These are phyloP conservation scores for Netta rufina DNA, from an alignment of 2,797 vertebrate species.

Conservation along the genomic window DNA sequence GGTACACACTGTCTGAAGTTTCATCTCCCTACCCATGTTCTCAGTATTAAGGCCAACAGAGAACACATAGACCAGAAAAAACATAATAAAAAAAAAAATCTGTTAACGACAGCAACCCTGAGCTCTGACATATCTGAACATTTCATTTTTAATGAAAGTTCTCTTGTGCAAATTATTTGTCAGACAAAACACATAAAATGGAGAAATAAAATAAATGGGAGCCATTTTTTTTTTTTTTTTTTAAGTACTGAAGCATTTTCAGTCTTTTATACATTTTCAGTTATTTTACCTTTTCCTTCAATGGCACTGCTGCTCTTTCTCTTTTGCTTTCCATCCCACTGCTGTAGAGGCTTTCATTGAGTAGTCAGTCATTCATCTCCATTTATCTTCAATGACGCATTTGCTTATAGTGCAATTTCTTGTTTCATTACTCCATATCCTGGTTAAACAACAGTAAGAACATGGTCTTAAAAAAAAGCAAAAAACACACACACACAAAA, in stretches of 20 bases:
- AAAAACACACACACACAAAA: too few species aligned
- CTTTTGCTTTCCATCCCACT: not conserved
- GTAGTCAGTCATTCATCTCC: not conserved
- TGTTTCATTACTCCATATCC: not conserved
- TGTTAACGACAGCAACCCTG: not conserved
- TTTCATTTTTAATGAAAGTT: not conserved
- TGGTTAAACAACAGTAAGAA: constrained; percentile 18
- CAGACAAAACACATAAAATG: not conserved
- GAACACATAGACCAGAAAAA: not conserved
- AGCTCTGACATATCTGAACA: not conserved
- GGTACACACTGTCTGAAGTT: not conserved
- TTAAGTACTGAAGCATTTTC: not conserved
- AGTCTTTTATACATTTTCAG: not conserved
- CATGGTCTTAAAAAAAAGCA: not conserved
- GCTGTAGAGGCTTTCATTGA: not conserved
- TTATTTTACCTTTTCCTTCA: constrained; percentile 31
- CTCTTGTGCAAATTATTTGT: not conserved
- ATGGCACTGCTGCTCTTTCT: not conserved
- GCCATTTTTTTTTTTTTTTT: not conserved
- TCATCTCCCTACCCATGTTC: not conserved
- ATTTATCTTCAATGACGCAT: not conserved
- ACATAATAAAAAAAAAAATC: not conserved
- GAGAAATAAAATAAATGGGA: not conserved
- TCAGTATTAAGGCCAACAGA: not conserved
- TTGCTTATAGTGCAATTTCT: not conserved